Percentiles rank a stretch among this genome's conserved stretches.
Conservation (phyloP, 2,888 invertebrate genomes). For the Acronicta alni region DNA sequence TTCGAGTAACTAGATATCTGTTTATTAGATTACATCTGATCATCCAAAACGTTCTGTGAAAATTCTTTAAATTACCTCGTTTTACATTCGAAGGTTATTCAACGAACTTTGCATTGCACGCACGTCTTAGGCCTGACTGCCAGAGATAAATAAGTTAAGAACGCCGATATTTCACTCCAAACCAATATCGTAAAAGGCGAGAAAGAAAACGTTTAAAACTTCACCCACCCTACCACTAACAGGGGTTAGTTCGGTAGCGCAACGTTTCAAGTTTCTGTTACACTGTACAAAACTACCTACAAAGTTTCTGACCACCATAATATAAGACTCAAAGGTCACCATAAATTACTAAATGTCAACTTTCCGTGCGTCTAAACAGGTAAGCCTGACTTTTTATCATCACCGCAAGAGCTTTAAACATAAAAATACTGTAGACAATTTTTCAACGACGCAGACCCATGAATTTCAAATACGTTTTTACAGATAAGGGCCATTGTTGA, state of each 20-base stretch:
- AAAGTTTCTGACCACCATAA: slow-evolving; percentile 44
- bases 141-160: slow-evolving; percentile 81
- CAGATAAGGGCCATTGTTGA: slow-evolving; percentile 85
- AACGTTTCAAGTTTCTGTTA: slow-evolving; percentile 37
- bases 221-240: slow-evolving; percentile 47
- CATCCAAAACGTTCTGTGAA: slow-evolving; percentile 60
- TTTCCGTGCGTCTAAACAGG: slow-evolving; percentile 67
- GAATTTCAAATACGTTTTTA: slow-evolving; percentile 86
- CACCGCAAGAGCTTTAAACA: slow-evolving; percentile 75
- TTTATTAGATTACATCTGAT: slow-evolving; percentile 61
- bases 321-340: slow-evolving; percentile 58
- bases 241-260: slow-evolving; percentile 46
- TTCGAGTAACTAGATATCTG: slow-evolving; percentile 22
- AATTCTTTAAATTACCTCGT: slow-evolving; percentile 70
- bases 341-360: slow-evolving; percentile 64
- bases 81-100: slow-evolving; percentile 72
- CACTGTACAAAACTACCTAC: slow-evolving; percentile 22
- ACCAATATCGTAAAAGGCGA: slow-evolving; percentile 80
- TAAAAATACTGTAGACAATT: slow-evolving; percentile 81
- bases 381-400: slow-evolving; percentile 73
- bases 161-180: slow-evolving; percentile 79
- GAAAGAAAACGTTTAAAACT: slow-evolving; percentile 70
- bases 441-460: slow-evolving; percentile 81
- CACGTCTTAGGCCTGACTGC: slow-evolving; percentile 75
- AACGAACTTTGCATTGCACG: slow-evolving; percentile 72